Evolutionary conservation across 35 echinoderm and acorn worm genomes (phyloP).

Genomic region (Eucidaris tribuloides): DNA sequence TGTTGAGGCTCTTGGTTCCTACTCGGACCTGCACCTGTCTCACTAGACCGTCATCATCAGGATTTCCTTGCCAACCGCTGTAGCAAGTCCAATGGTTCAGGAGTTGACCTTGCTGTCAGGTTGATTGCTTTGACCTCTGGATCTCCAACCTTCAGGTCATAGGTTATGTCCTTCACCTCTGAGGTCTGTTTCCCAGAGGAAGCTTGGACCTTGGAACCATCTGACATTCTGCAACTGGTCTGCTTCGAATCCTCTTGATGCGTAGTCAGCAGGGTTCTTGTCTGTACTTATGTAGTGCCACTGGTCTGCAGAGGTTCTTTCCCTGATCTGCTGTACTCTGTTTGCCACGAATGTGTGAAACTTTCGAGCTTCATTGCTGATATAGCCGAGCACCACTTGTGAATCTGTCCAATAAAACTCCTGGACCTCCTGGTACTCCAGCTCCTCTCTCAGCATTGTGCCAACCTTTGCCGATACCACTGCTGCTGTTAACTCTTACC

Average conservation of each 20-base stretch:
- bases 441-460: conserved; percentile 19
- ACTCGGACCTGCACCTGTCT: conserved; percentile 53
- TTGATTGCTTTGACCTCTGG: background rate
- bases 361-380: conserved; percentile 45
- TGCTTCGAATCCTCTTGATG: conserved; percentile 52
- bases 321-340: conserved; percentile 57
- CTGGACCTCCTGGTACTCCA: conserved; percentile 19
- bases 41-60: conserved; percentile 35
- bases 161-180: background rate
- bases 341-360: conserved; percentile 72
- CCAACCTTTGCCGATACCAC: conserved; percentile 18
- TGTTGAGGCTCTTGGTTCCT: background rate
- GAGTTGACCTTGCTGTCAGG: background rate
- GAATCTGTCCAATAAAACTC: conserved; percentile 56
- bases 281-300: conserved; percentile 55
- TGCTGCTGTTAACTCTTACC: conserved; percentile 54
- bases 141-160: background rate
- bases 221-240: background rate
- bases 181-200: conserved; percentile 7
- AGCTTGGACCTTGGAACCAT: conserved; percentile 58
- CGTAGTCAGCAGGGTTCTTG: conserved; percentile 54
- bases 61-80: background rate
- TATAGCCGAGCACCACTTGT: conserved; percentile 53
- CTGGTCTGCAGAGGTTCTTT: conserved; percentile 17
- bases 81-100: background rate